phyloP scores from a whole-genome alignment of 1,140 invertebrate species.

The Latrodectus geometricus region DNA sequence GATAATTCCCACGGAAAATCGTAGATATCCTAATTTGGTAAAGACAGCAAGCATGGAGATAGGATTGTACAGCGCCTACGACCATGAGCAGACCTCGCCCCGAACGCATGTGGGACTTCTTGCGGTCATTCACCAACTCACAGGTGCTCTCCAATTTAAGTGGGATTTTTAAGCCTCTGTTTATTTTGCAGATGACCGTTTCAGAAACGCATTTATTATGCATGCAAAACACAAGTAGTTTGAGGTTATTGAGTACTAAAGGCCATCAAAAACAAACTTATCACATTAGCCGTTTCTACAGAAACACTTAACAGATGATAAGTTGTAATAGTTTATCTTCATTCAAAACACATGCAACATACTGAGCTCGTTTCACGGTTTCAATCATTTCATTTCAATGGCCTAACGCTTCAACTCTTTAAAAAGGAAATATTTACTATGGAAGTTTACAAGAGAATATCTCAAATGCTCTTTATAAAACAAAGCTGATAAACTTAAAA shows the following conservation, averaged over 20 bases:
- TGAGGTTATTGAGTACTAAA: neutral
- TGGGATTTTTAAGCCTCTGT: neutral
- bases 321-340: too few relatives aligned
- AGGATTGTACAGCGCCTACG: conserved; percentile 13
- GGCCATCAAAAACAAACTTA: too few relatives aligned
- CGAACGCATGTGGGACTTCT: conserved; percentile 26
- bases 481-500: too few relatives aligned
- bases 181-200: neutral
- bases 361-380: too few relatives aligned
- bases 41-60: conserved; percentile 13
- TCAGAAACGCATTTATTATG: neutral
- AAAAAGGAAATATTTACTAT: too few relatives aligned
- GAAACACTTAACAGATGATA: too few relatives aligned
- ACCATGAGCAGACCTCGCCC: neutral
- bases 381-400: too few relatives aligned
- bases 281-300: too few relatives aligned
- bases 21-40: conserved; percentile 31
- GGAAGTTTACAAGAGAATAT: too few relatives aligned
- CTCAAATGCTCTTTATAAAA: too few relatives aligned
- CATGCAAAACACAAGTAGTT: neutral
- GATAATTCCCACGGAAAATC: conserved; percentile 32
- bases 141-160: conserved; percentile 7
- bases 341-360: too few relatives aligned
- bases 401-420: too few relatives aligned
- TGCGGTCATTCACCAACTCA: conserved; percentile 36